Base-by-base conservation (phyloP, 2,113 vertebrate genomes). In the Glareola pratincola region DNA sequence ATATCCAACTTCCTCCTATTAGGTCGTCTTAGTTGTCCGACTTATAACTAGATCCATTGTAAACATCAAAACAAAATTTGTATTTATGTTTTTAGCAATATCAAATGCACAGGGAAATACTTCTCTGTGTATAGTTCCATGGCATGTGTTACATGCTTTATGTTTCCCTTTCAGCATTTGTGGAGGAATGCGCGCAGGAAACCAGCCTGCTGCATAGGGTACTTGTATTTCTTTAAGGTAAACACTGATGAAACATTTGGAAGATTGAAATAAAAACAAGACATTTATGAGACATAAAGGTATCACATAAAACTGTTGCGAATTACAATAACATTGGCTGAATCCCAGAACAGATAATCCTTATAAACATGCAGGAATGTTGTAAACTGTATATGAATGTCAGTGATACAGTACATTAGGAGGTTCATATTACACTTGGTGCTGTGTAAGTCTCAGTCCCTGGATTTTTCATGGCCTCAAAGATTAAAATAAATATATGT, bases 281-380 rank as follows among this genome's bases (percentile, higher is more conserved):
- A 90, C 97, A 92, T 95, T 98, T 97, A 97, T 90, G 83, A 97
- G 92, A 96, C 80, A 82, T 94, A 96, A 97, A 96, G 93, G 72
- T 97, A 97, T 88, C 92, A 95, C 51, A 95, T 95, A 97, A 98
- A 98, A 96, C 86, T 96, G 78, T 94, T 95, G 81, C 93, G 96
- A 98, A 97, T 96, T 94, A 98, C 87, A 91, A 92, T 85, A 97
- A 94, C 84, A 93, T 68, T 98, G 96, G 93, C 88, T 96, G 93
- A 95, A 97, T 91, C 84, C 75, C 92, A 97, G 90, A 94, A 96
- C 74, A 95, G 90, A 98, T 97, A 96, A 98, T 98, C 94, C 95
- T 94, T 95, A 94, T 97, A 96, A 98, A 97, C 94, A 94, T 84
- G 82, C 80, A 97, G 86, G 88, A 98, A 98, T 97, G 96, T 85